Conservation (phyloP, 2,888 invertebrate species). For the Trichogramma evanescens region DNA sequence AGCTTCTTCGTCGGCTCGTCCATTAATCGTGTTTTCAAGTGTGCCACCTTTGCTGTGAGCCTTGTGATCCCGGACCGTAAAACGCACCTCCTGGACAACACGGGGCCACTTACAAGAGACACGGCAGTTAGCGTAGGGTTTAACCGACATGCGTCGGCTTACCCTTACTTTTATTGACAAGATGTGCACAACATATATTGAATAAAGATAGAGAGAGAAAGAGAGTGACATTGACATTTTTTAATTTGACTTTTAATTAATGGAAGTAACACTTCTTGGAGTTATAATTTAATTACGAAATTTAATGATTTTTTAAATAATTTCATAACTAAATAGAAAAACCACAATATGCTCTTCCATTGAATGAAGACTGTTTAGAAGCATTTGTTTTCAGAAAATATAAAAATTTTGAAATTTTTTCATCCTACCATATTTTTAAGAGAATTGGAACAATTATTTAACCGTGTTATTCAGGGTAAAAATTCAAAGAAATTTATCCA, state of each 20-base stretch:
- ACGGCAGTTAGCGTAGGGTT: constrained; percentile 44
- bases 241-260: neutral
- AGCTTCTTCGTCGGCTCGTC: constrained; percentile 60
- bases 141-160: constrained; percentile 32
- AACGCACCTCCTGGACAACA: constrained; percentile 83
- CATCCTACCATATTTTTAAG: no score
- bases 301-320: no score
- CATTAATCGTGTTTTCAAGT: constrained; percentile 85
- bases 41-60: constrained; percentile 89
- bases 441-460: no score
- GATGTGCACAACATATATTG: constrained; percentile 34
- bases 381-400: no score
- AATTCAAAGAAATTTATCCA: no score
- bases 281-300: neutral
- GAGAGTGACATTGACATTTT: constrained; percentile 3
- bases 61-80: constrained; percentile 90
- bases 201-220: constrained; percentile 11
- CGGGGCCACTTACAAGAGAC: constrained; percentile 52
- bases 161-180: constrained; percentile 36
- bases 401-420: no score
- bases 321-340: no score
- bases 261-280: constrained; percentile 1
- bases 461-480: no score
- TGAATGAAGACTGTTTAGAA: no score
- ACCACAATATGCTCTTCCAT: no score